phyloP scores from a whole-genome alignment of 2,113 vertebrate genomes.

The Chionodraco myersi region DNA sequence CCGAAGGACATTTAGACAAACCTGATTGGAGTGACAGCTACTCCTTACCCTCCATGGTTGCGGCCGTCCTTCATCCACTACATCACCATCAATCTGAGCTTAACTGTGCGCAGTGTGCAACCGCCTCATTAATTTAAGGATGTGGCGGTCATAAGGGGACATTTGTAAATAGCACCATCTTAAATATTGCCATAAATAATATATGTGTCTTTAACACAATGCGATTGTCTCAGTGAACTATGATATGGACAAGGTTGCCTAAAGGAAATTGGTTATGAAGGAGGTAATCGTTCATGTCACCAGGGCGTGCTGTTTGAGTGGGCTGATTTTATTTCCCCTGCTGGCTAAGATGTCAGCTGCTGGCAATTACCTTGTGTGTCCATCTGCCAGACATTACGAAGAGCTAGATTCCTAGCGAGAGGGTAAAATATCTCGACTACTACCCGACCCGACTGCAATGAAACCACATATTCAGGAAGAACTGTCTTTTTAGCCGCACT shows the following conservation, averaged over 20 bases:
- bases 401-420: background rate
- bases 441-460: background rate
- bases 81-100: slow-evolving; percentile 15
- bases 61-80: background rate
- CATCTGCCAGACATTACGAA: background rate
- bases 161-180: background rate
- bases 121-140: background rate
- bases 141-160: background rate
- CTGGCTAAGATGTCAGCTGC: background rate
- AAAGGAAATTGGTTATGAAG: background rate
- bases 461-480: background rate
- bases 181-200: background rate
- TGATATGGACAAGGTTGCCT: background rate
- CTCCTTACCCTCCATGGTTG: background rate
- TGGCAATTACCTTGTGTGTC: background rate
- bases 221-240: slow-evolving; percentile 2
- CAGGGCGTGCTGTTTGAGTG: background rate
- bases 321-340: background rate
- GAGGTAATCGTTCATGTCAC: background rate
- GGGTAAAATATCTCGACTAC: background rate
- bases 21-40: background rate
- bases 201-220: background rate
- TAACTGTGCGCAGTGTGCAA: background rate
- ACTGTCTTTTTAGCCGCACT: background rate
- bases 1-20: background rate